phyloP scores from a whole-genome alignment of 2,797 vertebrate species.

The Lycodopsis pacificus region DNA sequence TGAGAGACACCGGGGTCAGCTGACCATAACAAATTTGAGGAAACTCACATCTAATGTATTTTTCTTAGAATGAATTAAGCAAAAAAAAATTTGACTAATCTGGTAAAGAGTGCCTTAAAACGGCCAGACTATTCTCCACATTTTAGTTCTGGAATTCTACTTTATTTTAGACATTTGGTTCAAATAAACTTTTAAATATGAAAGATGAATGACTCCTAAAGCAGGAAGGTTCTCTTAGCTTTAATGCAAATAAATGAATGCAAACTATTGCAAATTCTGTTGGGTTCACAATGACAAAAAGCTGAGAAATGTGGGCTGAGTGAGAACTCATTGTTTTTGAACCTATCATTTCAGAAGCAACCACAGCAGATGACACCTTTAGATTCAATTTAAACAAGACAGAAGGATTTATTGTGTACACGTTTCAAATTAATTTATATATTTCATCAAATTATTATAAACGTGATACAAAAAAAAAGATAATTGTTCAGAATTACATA shows the following conservation, averaged over 20 bases:
- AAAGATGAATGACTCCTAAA: neutral
- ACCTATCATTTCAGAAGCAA: constrained; percentile 4
- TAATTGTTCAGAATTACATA: neutral
- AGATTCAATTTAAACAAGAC: constrained; percentile 6
- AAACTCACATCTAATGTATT: neutral
- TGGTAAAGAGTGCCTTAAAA: neutral
- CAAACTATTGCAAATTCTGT: neutral
- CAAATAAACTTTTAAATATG: neutral
- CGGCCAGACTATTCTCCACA: neutral
- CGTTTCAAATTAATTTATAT: neutral
- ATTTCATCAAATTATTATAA: neutral
- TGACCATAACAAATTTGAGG: neutral
- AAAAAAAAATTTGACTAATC: neutral
- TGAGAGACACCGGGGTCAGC: neutral
- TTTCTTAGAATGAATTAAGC: neutral
- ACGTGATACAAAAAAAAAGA: neutral
- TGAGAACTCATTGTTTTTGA: neutral
- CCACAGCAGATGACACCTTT: constrained; percentile 4
- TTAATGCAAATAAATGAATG: neutral
- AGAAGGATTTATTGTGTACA: neutral
- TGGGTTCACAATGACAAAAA: neutral
- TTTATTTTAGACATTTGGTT: neutral
- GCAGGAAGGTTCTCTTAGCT: neutral
- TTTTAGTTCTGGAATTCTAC: neutral
- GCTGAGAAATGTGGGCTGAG: neutral